These are phyloP conservation scores for Callospermophilus lateralis DNA, from an alignment of 2,113 vertebrate species.

Conservation along the genomic window DNA sequence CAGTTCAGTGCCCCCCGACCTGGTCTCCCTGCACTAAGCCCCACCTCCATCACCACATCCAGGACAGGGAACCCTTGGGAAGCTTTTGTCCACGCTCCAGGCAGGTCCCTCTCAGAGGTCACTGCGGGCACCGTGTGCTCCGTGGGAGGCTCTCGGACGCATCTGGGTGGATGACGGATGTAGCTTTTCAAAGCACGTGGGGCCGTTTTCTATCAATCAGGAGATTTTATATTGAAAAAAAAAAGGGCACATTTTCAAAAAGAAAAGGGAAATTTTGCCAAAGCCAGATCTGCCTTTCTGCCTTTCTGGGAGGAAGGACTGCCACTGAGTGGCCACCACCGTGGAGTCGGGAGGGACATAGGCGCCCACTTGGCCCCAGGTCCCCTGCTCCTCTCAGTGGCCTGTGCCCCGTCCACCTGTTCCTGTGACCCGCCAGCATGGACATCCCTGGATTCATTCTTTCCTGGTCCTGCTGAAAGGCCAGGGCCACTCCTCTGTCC, in stretches of 20 bases:
- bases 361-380: background rate
- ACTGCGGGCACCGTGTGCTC: accelerated
- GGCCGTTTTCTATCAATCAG: background rate
- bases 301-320: too few relatives aligned
- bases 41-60: background rate
- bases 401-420: accelerated
- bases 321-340: background rate
- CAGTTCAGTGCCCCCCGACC: background rate
- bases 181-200: background rate
- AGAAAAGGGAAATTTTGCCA: background rate
- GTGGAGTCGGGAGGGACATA: accelerated
- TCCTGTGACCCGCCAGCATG: background rate
- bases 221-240: too few relatives aligned
- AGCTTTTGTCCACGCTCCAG: background rate
- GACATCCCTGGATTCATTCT: background rate
- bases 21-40: background rate
- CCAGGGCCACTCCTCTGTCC: background rate
- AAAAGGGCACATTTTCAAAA: background rate
- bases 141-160: background rate
- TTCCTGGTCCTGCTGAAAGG: background rate
- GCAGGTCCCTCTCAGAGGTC: background rate
- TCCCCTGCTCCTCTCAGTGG: too few relatives aligned
- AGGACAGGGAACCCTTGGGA: background rate
- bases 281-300: background rate
- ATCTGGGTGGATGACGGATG: background rate